Conservation (phyloP, 2,113 vertebrate species). For the Callocephalon fimbriatum region DNA sequence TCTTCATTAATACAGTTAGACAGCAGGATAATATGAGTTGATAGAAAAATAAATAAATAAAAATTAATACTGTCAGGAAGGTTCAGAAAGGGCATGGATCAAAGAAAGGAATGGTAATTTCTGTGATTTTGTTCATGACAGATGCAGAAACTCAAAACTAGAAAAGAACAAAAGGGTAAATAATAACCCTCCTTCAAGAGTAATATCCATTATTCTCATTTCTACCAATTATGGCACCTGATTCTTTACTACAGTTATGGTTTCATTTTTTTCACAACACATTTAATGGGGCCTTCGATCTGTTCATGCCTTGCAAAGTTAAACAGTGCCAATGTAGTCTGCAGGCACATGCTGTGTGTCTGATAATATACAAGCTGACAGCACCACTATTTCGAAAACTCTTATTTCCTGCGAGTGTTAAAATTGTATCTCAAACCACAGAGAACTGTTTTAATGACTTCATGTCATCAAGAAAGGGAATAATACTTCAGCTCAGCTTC, state of each 20-base stretch:
- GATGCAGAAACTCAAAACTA: background rate
- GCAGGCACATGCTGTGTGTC: background rate
- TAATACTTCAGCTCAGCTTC: background rate
- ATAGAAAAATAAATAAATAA: background rate
- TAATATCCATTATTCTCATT: background rate
- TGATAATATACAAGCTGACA: conserved; percentile 1
- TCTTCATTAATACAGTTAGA: background rate
- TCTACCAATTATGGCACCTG: background rate
- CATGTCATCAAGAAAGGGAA: conserved; percentile 22
- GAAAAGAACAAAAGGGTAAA: background rate
- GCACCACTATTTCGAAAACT: background rate
- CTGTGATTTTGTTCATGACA: background rate
- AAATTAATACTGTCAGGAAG: background rate
- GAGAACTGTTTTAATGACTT: conserved; percentile 39
- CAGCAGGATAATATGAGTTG: background rate
- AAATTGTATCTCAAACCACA: conserved; percentile 36
- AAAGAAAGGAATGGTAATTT: background rate
- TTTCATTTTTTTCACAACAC: background rate
- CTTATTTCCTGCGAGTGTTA: conserved; percentile 15
- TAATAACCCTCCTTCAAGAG: background rate
- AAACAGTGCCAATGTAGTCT: background rate
- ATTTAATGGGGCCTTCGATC: background rate
- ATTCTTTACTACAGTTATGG: background rate
- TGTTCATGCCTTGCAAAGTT: conserved; percentile 5
- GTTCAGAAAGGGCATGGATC: background rate